These are phyloP conservation scores for Drosophila fuyamai DNA, from an alignment of 1,140 invertebrate species.

Conservation along the genomic window DNA sequence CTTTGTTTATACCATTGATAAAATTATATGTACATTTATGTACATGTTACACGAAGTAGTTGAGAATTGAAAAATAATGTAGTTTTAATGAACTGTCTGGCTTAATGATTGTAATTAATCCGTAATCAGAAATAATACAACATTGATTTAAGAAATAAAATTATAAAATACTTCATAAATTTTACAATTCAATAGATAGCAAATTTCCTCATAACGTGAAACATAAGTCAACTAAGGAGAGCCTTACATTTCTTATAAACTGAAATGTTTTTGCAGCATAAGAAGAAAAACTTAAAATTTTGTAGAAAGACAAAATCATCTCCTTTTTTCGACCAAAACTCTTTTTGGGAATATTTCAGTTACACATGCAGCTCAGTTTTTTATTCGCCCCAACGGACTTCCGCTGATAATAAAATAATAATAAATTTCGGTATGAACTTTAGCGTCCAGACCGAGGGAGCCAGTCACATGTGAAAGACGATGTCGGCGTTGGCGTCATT, in stretches of 20 bases:
- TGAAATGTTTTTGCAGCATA: background rate
- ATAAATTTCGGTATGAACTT: constrained; percentile 72
- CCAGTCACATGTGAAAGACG: constrained; percentile 63
- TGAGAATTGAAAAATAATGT: constrained; percentile 8
- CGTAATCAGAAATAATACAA: too few species aligned
- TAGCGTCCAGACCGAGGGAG: constrained; percentile 23
- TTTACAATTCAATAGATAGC: too few species aligned
- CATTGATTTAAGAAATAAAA: background rate
- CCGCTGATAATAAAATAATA: constrained; percentile 67
- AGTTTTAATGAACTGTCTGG: constrained; percentile 6
- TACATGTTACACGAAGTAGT: background rate
- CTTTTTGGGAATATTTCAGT: constrained; percentile 4
- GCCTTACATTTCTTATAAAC: background rate
- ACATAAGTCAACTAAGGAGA: too few species aligned
- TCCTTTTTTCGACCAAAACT: background rate
- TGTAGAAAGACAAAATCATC: background rate
- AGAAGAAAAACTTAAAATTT: background rate
- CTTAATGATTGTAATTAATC: background rate
- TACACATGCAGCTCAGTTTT: constrained; percentile 20
- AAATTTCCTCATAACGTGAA: background rate
- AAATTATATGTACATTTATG: too few species aligned
- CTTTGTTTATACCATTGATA: background rate
- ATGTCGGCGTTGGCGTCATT: constrained; percentile 46
- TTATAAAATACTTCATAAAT: background rate
- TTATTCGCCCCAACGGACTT: constrained; percentile 34